Conservation (phyloP, 1,140 invertebrate genomes). For the Drosophila repleta region DNA sequence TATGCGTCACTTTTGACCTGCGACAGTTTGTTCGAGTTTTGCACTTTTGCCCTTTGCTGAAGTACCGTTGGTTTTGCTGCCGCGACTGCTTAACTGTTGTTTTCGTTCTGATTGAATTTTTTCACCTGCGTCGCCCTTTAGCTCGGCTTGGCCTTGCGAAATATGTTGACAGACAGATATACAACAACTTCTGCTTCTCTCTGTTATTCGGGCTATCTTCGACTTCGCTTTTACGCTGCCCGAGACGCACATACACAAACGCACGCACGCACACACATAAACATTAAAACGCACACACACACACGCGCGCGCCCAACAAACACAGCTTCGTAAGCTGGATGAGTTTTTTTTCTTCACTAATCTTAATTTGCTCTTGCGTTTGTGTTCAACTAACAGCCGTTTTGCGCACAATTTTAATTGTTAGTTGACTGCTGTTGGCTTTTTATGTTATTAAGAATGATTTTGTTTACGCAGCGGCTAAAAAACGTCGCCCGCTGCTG, state of each 20-base stretch:
- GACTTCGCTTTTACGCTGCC: conserved; percentile 29
- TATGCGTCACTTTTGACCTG: conserved; percentile 23
- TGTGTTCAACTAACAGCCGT: not conserved
- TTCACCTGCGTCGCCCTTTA: conserved; percentile 23
- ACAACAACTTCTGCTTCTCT: conserved; percentile 33
- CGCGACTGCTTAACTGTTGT: conserved; percentile 4
- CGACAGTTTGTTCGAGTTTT: conserved; percentile 7
- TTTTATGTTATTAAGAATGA: conserved; percentile 39
- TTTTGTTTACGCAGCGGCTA: conserved; percentile 49
- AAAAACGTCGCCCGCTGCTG: conserved; percentile 34
- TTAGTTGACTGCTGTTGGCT: not conserved
- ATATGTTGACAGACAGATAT: conserved; percentile 46
- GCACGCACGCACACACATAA: conserved; percentile 17
- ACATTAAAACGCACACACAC: conserved; percentile 7
- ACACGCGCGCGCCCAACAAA: conserved; percentile 7
- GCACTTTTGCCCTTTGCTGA: conserved; percentile 7
- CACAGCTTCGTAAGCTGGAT: conserved; percentile 31
- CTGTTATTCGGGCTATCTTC: conserved; percentile 40
- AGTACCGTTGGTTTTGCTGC: conserved; percentile 9
- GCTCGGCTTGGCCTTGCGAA: conserved; percentile 33
- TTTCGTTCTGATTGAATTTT: conserved; percentile 6
- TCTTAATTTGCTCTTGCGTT: not conserved
- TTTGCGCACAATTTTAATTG: conserved; percentile 4
- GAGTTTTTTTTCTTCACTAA: not conserved
- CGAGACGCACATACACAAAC: conserved; percentile 27